Evolutionary conservation across 2,113 vertebrate species (phyloP), one percentile per base, ranked within the genome.

Genomic region (Seriola aureovittata): DNA sequence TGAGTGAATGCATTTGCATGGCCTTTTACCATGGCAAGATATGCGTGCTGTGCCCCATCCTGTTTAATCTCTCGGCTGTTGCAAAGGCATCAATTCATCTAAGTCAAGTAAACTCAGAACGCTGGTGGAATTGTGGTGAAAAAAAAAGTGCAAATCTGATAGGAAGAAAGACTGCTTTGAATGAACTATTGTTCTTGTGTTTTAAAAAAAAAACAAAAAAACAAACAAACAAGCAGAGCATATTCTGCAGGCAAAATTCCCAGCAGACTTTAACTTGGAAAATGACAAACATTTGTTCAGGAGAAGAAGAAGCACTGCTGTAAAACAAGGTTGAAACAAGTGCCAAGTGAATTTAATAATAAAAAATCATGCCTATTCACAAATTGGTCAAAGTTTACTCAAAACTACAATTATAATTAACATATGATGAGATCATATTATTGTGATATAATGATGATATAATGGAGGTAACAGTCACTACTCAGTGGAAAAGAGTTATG

Each of bases 201-300:
- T 29, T 2, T 2, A 29, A 29, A 9, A 3, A 23, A 60, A 60
- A 72, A 52, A 50, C 17, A 0, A 25, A 25, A 1, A 25, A 25
- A 25, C 25, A 25, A 25, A 0, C 3, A 23, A 72, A 42, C 8
- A 70, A 68, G 23, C 50, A 25, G 16, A 34, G 40, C 5, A 57
- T 32, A 36, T 38, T 79, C 16, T 63, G 5, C 38, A 23, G n/a
- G 17, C 44, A 55, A 19, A 59, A 29, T 29, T 68, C 72, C 57
- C 44, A 25, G 67, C 2, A 57, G 12, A 73, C 6, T 48, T 46
- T 3, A 12, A 55, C 2, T 52, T 1, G 38, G 16, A 19, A 32
- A 54, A 58, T 64, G 12, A 46, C 11, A 84, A 46, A 42, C 50
- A 38, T 59, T 52, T 75, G 50, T 59, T 59, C 14, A n/a, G 40